Evolutionary conservation across 1,140 invertebrate species (phyloP).

Genomic region (Anoplophora glabripennis): DNA sequence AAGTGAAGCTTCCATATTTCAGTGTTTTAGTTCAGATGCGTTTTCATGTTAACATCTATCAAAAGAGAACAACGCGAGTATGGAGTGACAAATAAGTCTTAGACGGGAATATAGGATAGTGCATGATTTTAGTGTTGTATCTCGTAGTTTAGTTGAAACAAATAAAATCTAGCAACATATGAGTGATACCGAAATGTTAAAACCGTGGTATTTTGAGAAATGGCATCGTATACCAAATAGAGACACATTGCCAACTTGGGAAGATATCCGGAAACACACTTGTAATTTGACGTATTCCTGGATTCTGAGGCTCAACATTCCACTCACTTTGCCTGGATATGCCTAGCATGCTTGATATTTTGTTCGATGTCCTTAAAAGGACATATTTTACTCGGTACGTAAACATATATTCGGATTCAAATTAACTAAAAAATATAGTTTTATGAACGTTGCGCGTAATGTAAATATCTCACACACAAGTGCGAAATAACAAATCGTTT

Average conservation of each 20-base stretch:
- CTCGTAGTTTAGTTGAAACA: background rate
- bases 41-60: constrained; percentile 8
- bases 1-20: constrained; percentile 1
- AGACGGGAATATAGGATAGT: background rate
- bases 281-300: constrained; percentile 13
- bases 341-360: constrained; percentile 13
- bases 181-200: background rate
- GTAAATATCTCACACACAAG: too few relatives aligned
- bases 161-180: background rate
- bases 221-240: background rate
- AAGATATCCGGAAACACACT: background rate
- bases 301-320: constrained; percentile 17
- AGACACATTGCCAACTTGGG: background rate
- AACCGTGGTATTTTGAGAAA: background rate
- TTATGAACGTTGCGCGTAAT: too few relatives aligned
- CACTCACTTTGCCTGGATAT: constrained; percentile 21
- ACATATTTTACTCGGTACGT: too few relatives aligned
- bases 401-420: too few relatives aligned
- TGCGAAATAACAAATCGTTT: too few relatives aligned
- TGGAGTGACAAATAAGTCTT: constrained; percentile 5
- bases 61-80: constrained; percentile 1
- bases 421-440: too few relatives aligned
- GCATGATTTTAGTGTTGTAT: background rate
- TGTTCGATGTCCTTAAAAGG: too few relatives aligned
- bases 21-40: background rate